Percentiles rank a stretch among this genome's conserved stretches.
Conservation (phyloP, 2,797 vertebrate genomes). For the Falco novaeseelandiae region DNA sequence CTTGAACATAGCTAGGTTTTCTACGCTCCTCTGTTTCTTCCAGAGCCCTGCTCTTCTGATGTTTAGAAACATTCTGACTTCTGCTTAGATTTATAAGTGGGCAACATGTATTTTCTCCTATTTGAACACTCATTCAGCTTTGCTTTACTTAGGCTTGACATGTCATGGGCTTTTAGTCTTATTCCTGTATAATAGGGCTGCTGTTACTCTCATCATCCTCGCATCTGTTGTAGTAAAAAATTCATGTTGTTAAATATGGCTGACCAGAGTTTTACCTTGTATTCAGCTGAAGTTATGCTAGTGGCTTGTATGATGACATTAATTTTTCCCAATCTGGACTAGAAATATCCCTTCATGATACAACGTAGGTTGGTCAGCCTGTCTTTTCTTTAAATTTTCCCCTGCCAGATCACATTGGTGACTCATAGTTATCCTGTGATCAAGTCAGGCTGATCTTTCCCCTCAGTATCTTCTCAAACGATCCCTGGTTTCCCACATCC, state of each 20-base stretch:
- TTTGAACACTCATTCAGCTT: not conserved
- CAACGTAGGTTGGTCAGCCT: not conserved
- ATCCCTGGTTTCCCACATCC: conserved; percentile 67
- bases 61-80: not conserved
- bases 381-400: not conserved
- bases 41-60: not conserved
- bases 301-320: not conserved
- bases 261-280: not conserved
- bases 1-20: not conserved
- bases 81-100: not conserved
- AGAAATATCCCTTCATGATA: not conserved
- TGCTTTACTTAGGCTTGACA: not conserved
- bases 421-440: conserved; percentile 59
- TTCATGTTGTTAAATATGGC: not conserved
- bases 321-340: not conserved
- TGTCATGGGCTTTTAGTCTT: not conserved
- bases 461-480: not conserved
- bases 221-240: not conserved
- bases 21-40: not conserved
- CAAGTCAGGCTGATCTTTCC: conserved; percentile 37
- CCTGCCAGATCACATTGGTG: conserved; percentile 10
- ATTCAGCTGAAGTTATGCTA: not conserved
- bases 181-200: not conserved
- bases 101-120: not conserved
- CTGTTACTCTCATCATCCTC: not conserved